phyloP scores from a whole-genome alignment of 2,113 vertebrate species.

The Oncorhynchus mykiss region DNA sequence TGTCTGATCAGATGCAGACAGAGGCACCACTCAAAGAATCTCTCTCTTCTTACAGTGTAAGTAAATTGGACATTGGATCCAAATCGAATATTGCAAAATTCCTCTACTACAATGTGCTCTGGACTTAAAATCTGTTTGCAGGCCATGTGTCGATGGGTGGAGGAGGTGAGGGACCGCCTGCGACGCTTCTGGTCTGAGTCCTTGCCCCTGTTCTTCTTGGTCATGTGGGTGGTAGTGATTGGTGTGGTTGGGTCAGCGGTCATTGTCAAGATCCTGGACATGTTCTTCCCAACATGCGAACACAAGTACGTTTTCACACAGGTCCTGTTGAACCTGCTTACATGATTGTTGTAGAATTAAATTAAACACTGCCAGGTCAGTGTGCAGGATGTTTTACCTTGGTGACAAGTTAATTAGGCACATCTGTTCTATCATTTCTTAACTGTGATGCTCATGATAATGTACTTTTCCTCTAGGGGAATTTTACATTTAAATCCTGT shows the following conservation, averaged over 20 bases:
- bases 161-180: constrained; percentile 80
- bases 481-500: constrained; percentile 64
- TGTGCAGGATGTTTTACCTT: not conserved
- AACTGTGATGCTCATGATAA: not conserved
- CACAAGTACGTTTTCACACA: constrained; percentile 78
- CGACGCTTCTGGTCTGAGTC: constrained; percentile 81
- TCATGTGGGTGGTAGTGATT: constrained; percentile 85
- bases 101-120: not conserved
- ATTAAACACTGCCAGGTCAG: not conserved
- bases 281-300: constrained; percentile 84
- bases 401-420: not conserved
- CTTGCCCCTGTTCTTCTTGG: constrained; percentile 84
- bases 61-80: not conserved
- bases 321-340: not conserved
- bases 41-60: constrained; percentile 88
- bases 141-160: constrained; percentile 91
- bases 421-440: not conserved
- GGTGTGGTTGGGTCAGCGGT: constrained; percentile 84
- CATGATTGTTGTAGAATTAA: not conserved
- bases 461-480: constrained; percentile 48
- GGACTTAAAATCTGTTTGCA: constrained; percentile 46
- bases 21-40: constrained; percentile 82
- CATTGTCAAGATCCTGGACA: constrained; percentile 82
- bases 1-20: constrained; percentile 66
- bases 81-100: not conserved